Conservation (phyloP, 2,797 vertebrate genomes). For the Leuciscus waleckii region DNA sequence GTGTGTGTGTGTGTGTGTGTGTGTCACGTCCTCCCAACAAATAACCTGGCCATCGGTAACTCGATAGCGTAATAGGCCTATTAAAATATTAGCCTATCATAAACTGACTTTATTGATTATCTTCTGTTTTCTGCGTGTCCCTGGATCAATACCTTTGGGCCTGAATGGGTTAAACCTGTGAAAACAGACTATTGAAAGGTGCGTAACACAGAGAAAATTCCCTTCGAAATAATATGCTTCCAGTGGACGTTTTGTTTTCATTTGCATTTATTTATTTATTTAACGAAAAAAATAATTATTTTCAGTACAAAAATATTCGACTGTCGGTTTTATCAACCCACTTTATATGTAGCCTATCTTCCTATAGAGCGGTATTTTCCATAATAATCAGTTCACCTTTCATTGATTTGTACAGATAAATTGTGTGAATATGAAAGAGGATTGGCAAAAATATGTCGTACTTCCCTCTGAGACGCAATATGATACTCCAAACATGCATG, state of each 20-base stretch:
- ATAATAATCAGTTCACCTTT: neutral
- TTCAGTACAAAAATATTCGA: conserved; percentile 83
- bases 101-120: neutral
- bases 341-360: neutral
- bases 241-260: conserved; percentile 55
- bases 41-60: neutral
- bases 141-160: neutral
- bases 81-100: neutral
- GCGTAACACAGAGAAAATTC: neutral
- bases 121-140: neutral
- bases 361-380: neutral
- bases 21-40: too few species aligned
- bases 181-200: neutral
- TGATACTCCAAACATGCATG: neutral
- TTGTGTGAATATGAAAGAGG: neutral
- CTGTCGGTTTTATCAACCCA: conserved; percentile 20
- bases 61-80: neutral
- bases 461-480: neutral
- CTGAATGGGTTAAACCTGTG: neutral
- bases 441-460: neutral
- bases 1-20: too few species aligned
- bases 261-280: conserved; percentile 65
- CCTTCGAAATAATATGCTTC: neutral
- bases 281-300: conserved; percentile 80
- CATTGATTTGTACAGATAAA: neutral